Evolutionary conservation across 2,888 invertebrate species (phyloP), one percentile per base, ranked within the genome.

Genomic region (Gari tellinella): DNA sequence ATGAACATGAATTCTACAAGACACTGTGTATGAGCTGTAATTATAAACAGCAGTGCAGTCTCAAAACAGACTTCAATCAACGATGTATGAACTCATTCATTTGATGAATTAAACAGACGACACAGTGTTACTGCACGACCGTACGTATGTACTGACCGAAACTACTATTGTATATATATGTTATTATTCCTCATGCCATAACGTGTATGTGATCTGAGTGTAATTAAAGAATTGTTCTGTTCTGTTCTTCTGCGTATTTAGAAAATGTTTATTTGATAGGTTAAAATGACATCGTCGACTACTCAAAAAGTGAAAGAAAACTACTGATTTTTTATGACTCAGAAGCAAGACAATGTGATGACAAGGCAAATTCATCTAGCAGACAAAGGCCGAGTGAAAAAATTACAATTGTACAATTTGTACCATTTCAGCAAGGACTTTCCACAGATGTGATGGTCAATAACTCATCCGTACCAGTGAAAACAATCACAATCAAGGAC

Each of bases 11-110:
- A 12, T 43, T 48, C 37, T 12, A 51, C 1, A 26, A 21, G 2
- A 45, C n/a, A 66, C 43, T 26, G 14, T 8, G 37, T 66, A 21
- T 66, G 58, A 51, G 53, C 45, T 58, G 58, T 52, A 25, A 23
- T 66, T 23, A 7, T 37, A 15, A 52, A 66, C 15, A 52, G n/a
- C n/a, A 14, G 14, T 4, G 41, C 15, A 1, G 10, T 17, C 15
- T 58, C 10, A 38, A 66, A 52, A 43, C 37, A 0, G 21, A 31
- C 37, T 66, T 66, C 14, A 2, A 58, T n/a, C n/a, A n/a, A n/a
- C 37, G 58, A 58, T 17, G 14, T 66, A n/a, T 66, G 58, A 14
- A 25, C 26, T 1, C 51, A 58, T 31, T 21, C 58, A 1, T 65
- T 66, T 37, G 58, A 58, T 31, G 43, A 12, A 17, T 12, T 66